Evolutionary conservation across 2,888 invertebrate genomes (phyloP).

Genomic region (Dilophus febrilis): DNA sequence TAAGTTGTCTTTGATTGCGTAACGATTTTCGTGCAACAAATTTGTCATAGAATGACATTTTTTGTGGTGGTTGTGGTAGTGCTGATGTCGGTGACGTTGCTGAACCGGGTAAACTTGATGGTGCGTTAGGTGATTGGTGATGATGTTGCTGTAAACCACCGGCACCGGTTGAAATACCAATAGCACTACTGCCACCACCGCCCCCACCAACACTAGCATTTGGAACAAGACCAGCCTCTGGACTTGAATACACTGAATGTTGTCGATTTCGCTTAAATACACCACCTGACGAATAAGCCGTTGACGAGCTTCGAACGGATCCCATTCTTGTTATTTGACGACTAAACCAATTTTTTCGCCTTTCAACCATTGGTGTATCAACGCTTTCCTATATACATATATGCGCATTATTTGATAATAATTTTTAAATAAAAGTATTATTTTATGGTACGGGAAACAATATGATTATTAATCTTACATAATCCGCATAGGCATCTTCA

Average conservation of each 20-base stretch:
- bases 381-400: conserved; percentile 56
- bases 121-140: too few relatives aligned
- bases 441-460: too few relatives aligned
- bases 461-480: conserved; percentile 44
- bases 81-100: too few relatives aligned
- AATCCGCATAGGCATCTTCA: conserved; percentile 79
- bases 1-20: conserved; percentile 31
- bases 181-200: conserved; percentile 8
- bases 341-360: conserved; percentile 76
- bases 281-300: conserved; percentile 63
- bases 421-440: neutral
- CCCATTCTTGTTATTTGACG: conserved; percentile 75
- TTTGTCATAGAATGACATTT: conserved; percentile 71
- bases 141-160: too few relatives aligned
- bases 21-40: conserved; percentile 61
- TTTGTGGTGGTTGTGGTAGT: conserved; percentile 33
- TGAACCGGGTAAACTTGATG: neutral
- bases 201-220: conserved; percentile 7
- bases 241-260: conserved; percentile 55
- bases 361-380: conserved; percentile 70
- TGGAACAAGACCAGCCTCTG: conserved; percentile 35
- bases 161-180: too few relatives aligned
- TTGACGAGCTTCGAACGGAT: conserved; percentile 68
- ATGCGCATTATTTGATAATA: too few relatives aligned
- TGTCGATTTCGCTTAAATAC: conserved; percentile 61